Evolutionary conservation across 2,113 vertebrate species (phyloP), one percentile per base, ranked within the genome.

Genomic region (Hassar affinis): DNA sequence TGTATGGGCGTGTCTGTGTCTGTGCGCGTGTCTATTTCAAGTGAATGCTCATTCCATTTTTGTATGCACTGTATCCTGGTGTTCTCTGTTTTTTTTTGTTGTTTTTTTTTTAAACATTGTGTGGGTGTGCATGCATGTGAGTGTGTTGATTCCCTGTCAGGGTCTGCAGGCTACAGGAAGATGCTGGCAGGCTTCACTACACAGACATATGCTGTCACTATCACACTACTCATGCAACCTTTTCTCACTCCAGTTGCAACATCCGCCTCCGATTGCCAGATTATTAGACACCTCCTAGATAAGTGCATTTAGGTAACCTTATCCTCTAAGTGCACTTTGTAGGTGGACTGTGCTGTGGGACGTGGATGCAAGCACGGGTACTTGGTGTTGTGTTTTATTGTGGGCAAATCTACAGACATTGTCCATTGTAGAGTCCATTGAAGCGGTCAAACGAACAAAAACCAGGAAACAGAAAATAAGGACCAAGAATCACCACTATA

Each of bases 91-190:
- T 22, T 12, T 59, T 76, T 49, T 82, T 42, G 38, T 42, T 2
- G 2, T 42, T 25, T 54, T 18, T 15, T 10, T 7, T 75, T 77
- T 1, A 80, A 75, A 45, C 72, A 74, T 71, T 78, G 27, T 83
- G 84, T 86, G 85, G 79, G 75, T 90, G 85, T 71, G 82, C 88
- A 78, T 84, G 87, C 54, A 66, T 84, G 84, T 74, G 25, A 81
- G 62, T 85, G 82, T 77, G 27, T 83, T 82, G 62, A 51, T 85
- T 82, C 84, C 52, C 79, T 81, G 77, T 81, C 69, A 78, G 66
- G 64, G 25, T 79, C 49, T 72, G 49, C 47, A 59, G 71, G 82
- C 66, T 80, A 81, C 76, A 59, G 79, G 22, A 86, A 81, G 76
- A 81, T 25, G 47, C 68, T 84, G 78, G 61, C 86, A 87, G 66